These are phyloP conservation scores for Fregata magnificens DNA, from an alignment of 2,113 vertebrate species.

Conservation along the genomic window DNA sequence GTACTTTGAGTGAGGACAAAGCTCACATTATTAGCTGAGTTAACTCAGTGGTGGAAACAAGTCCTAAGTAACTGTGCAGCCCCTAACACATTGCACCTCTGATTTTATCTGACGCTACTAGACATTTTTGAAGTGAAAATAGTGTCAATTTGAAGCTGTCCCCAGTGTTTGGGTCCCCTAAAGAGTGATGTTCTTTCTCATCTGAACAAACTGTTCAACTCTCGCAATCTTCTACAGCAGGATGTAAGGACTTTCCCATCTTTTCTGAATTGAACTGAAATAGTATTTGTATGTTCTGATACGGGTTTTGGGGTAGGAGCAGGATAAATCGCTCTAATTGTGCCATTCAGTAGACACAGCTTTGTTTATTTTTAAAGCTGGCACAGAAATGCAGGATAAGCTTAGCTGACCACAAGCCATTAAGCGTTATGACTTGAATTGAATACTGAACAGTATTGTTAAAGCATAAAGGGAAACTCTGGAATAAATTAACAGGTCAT, in stretches of 20 bases:
- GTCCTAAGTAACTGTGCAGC: neutral
- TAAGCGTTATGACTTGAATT: constrained; percentile 21
- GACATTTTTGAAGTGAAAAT: neutral
- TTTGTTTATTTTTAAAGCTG: constrained; percentile 45
- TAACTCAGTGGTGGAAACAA: neutral
- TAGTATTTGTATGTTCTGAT: neutral
- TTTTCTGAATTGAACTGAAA: neutral
- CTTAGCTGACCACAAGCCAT: constrained; percentile 33
- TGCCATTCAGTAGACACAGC: neutral
- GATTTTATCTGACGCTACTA: neutral
- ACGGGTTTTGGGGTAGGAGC: neutral
- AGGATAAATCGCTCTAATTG: neutral
- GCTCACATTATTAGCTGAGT: neutral
- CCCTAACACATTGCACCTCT: neutral
- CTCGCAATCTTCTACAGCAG: neutral
- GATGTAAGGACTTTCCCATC: neutral
- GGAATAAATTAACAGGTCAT: constrained; percentile 44
- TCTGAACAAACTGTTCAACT: neutral
- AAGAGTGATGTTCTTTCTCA: neutral
- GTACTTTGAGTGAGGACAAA: neutral
- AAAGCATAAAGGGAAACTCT: constrained; percentile 44
- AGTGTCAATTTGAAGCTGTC: neutral
- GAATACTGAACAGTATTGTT: constrained; percentile 59
- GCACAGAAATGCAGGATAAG: neutral
- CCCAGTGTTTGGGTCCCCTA: neutral